phyloP scores from a whole-genome alignment of 2,888 invertebrate species.

The Octodonta nipae region DNA sequence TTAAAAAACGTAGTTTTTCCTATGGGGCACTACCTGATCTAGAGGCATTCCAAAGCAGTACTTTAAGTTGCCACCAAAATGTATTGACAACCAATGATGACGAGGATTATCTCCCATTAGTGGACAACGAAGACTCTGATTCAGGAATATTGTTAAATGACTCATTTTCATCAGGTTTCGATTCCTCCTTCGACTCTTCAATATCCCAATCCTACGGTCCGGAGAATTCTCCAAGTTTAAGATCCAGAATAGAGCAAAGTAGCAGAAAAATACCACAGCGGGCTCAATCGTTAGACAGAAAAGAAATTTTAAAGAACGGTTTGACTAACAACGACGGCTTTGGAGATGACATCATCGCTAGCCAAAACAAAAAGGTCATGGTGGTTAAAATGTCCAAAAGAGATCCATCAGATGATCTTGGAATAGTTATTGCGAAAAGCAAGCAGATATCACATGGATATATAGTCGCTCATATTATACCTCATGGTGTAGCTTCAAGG shows the following conservation, averaged over 20 bases:
- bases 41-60: conserved; percentile 51
- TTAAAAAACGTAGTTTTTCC: conserved; percentile 55
- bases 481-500: conserved; percentile 56
- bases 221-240: not conserved
- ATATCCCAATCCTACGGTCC: not conserved
- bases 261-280: conserved; percentile 31
- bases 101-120: conserved; percentile 39
- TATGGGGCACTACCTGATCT: conserved; percentile 61
- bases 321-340: conserved; percentile 1
- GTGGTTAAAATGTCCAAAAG: conserved; percentile 40
- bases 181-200: conserved; percentile 11
- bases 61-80: conserved; percentile 50
- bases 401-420: conserved; percentile 49
- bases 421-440: conserved; percentile 58
- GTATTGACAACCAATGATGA: conserved; percentile 40
- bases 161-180: conserved; percentile 42
- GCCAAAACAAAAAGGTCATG: conserved; percentile 17
- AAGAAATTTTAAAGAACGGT: conserved; percentile 32
- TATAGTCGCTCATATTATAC: conserved; percentile 56
- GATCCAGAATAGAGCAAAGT: conserved; percentile 14
- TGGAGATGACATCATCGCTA: conserved; percentile 6
- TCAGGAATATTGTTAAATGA: conserved; percentile 64
- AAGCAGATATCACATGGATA: conserved; percentile 50
- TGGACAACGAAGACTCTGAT: conserved; percentile 58
- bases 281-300: conserved; percentile 43